Conservation (phyloP, 2,888 invertebrate species). For the Eutolmus rufibarbis region DNA sequence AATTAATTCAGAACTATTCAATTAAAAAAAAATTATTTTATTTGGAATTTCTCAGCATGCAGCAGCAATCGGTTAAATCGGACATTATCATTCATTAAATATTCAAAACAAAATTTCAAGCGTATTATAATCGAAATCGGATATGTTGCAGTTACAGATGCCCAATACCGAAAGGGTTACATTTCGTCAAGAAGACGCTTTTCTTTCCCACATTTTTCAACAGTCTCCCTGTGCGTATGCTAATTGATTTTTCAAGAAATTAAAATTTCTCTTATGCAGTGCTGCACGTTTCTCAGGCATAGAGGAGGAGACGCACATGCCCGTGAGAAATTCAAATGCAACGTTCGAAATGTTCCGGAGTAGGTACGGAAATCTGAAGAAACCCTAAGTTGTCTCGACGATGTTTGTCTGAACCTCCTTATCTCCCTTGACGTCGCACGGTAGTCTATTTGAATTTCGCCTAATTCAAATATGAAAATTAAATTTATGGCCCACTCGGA, state of each 20-base stretch:
- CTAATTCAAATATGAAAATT: constrained; percentile 27
- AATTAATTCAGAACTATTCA: not conserved
- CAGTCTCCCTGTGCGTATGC: constrained; percentile 12
- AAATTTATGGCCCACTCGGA: constrained; percentile 29
- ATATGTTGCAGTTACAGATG: not conserved
- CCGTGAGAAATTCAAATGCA: constrained; percentile 27
- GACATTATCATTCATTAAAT: not conserved
- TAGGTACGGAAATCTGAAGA: not conserved
- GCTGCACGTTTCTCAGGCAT: not conserved
- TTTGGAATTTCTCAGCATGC: not conserved
- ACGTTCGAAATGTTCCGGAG: not conserved
- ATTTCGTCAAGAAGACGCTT: not conserved
- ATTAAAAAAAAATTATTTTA: too few species aligned
- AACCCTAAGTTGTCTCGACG: not conserved
- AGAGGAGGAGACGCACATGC: not conserved
- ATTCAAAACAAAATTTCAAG: not conserved
- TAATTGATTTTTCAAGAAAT: not conserved
- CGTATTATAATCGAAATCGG: not conserved
- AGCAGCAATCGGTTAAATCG: not conserved
- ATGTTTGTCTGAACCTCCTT: not conserved
- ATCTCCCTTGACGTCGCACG: not conserved
- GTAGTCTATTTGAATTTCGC: constrained; percentile 35
- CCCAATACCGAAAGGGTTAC: not conserved
- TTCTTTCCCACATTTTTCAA: constrained; percentile 7
- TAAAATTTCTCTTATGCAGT: not conserved